A percentile compares a stretch with the other conserved stretches of the same genome.
phyloP scores from a whole-genome alignment of 2,888 invertebrate genomes.

The Acanthosepion pharaonis region DNA sequence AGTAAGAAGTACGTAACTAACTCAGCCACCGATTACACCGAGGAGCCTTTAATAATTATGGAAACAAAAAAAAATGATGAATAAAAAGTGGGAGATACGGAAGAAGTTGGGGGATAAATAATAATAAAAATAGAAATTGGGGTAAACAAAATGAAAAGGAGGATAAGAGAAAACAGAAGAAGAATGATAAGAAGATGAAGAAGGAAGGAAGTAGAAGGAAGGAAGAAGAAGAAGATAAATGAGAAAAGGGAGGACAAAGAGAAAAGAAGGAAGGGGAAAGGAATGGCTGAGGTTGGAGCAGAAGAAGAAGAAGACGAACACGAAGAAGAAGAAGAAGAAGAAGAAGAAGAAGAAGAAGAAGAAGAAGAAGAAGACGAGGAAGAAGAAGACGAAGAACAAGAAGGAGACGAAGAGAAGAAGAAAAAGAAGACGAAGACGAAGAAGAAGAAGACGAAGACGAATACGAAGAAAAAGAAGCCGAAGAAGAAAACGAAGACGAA shows the following conservation, averaged over 20 bases:
- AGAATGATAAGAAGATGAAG: background rate
- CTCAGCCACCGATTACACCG: too few species aligned
- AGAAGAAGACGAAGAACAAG: too few species aligned
- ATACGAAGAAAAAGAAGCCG: background rate
- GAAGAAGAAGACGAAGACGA: background rate
- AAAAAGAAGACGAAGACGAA: background rate
- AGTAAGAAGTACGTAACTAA: too few species aligned
- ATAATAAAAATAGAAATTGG: background rate
- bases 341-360: background rate
- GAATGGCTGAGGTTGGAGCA: background rate
- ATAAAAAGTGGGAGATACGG: too few species aligned
- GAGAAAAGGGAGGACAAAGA: too few species aligned
- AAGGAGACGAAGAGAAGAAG: too few species aligned
- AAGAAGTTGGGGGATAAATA: too few species aligned
- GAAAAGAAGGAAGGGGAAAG: background rate
- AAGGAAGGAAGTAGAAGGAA: background rate
- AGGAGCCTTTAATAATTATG: too few species aligned
- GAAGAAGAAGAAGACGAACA: too few species aligned
- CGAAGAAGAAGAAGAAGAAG: background rate
- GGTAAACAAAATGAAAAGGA: background rate
- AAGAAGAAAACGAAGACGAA: too few species aligned
- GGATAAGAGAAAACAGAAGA: background rate
- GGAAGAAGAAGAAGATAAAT: too few species aligned
- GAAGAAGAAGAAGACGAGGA: background rate
- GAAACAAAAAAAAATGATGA: too few species aligned